Evolutionary conservation across 2,888 invertebrate species (phyloP).

Genomic region (Hypsopygia costalis): DNA sequence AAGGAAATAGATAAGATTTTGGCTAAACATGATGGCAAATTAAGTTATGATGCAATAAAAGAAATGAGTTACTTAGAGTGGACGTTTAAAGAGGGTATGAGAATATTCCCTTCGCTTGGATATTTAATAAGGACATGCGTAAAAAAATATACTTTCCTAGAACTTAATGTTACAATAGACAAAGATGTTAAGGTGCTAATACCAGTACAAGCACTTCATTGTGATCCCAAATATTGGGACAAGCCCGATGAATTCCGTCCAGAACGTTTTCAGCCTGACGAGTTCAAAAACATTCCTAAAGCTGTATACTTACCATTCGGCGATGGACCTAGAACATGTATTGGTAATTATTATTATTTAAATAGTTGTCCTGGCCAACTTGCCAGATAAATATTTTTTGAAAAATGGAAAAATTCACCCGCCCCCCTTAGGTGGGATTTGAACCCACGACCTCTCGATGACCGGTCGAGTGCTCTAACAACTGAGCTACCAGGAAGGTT

Average conservation of each 20-base stretch:
- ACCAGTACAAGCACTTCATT: constrained; percentile 33
- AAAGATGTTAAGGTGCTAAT: constrained; percentile 28
- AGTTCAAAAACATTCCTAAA: constrained; percentile 16
- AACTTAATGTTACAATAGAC: constrained; percentile 15
- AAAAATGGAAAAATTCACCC: too few relatives aligned
- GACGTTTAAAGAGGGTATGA: constrained; percentile 33
- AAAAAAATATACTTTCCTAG: constrained; percentile 15
- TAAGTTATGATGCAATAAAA: constrained; percentile 30
- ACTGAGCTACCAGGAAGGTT: too few relatives aligned
- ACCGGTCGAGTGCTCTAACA: too few relatives aligned
- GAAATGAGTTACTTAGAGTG: constrained; percentile 28
- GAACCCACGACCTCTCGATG: too few relatives aligned
- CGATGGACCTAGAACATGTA: constrained; percentile 10
- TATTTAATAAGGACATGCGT: constrained; percentile 11
- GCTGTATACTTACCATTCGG: constrained; percentile 13
- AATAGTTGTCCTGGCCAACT: too few relatives aligned
- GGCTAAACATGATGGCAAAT: constrained; percentile 24
- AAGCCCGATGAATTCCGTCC: constrained; percentile 33
- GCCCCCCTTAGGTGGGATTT: too few relatives aligned
- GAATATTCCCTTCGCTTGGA: constrained; percentile 30
- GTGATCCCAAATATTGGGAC: constrained; percentile 32
- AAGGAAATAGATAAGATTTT: constrained; percentile 37
- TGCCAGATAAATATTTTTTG: too few relatives aligned
- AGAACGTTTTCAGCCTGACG: constrained; percentile 29
- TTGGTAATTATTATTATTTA: constrained; percentile 10